Conservation (phyloP, 2,113 vertebrate genomes). For the Thunnus maccoyii region DNA sequence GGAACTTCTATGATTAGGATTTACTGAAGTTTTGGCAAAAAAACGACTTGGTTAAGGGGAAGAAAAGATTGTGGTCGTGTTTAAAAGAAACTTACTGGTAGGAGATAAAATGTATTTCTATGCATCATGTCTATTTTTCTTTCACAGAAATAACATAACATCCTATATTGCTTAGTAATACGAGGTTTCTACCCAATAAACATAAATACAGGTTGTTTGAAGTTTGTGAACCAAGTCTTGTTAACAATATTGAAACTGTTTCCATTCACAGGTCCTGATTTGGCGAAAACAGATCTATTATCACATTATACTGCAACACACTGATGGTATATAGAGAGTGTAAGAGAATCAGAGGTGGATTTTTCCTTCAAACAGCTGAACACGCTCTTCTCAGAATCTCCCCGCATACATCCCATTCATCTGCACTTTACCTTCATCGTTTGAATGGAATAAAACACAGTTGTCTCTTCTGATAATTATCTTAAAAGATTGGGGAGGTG, state of each 20-base stretch:
- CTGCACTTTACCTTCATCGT: constrained; percentile 27
- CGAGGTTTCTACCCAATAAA: no score
- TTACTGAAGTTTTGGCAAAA: no score
- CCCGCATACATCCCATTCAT: constrained; percentile 26
- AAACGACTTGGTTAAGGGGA: no score
- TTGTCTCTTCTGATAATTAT: constrained; percentile 68
- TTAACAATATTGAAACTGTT: background rate
- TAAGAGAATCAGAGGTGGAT: constrained; percentile 4
- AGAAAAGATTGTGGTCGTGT: no score
- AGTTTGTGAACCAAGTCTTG: background rate
- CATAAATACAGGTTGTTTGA: no score
- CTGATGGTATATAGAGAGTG: background rate
- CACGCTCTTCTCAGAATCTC: constrained; percentile 17
- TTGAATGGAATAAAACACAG: constrained; percentile 52
- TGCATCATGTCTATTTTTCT: no score
- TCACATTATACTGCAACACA: constrained; percentile 10
- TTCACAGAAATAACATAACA: no score
- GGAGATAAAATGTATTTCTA: no score
- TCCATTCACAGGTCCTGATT: background rate
- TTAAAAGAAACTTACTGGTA: no score
- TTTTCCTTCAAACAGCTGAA: constrained; percentile 2
- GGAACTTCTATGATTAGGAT: no score
- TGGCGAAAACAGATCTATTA: background rate
- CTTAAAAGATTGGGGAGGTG: constrained; percentile 64
- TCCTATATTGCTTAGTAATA: no score